Evolutionary conservation across 2,797 vertebrate species (phyloP), one percentile per base, ranked within the genome.

Genomic region (Coregonus suidteri): DNA sequence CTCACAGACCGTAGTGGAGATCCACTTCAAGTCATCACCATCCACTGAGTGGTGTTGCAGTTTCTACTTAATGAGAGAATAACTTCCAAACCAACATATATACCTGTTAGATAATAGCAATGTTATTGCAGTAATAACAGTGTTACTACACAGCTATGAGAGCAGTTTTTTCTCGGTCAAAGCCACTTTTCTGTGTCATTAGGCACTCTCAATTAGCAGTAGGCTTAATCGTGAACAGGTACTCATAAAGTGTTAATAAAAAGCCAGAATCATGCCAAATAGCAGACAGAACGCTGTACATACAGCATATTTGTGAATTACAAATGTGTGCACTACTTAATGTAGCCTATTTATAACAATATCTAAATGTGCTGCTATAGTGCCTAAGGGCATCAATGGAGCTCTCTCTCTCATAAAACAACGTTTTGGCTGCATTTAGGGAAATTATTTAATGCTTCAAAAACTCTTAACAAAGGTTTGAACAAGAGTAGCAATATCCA

Each of bases 401-500:
- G 59, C 15, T 77, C 75, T 75, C 64, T 77, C 75, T 35, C 54
- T 74, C 77, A 75, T 75, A 31, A 75, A 79, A 71, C 31, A n/a
- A 54, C 18, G 68, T 65, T 73, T 69, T 81, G 78, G 81, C 67
- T 65, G 20, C 9, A 1, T 34, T 47, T 14, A 15, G 3, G 18
- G 9, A 20, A 1, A 52, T 71, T 65, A 20, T 68, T 47, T 37
- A 65, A 31, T 34, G 7, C 53, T 81, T 78, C 77, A 64, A 71
- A 75, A 87, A 9, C 6, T 53, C 81, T 6, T 30, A 81, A 67
- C 1, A 6, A 59, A 66, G 56, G 2, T 47, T 53, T 56, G 7
- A 34, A 37, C 31, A 71, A 75, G 68, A 73, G 59, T 37, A 66
- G 62, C 75, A 54, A 70, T 83, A 84, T 75, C 75, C 74, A 83